Percentiles rank a stretch among this genome's conserved stretches.
Evolutionary conservation across 2,113 vertebrate species (phyloP).

Genomic region (Bolborhynchus lineola): DNA sequence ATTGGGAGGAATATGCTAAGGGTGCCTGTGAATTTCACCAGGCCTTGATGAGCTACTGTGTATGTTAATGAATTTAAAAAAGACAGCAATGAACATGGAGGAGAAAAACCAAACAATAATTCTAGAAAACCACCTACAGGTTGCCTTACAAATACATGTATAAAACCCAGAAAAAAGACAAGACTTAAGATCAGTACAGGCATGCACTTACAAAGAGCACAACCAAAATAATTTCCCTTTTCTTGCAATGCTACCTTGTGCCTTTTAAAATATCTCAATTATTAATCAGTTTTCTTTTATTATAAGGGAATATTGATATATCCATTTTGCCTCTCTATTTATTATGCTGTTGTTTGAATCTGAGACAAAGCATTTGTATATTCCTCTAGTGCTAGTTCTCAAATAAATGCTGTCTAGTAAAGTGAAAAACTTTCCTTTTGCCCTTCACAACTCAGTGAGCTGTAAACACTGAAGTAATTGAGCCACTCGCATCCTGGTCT

Average conservation of each 20-base stretch:
- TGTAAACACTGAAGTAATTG: conserved; percentile 54
- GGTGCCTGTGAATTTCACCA: neutral
- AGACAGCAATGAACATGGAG: neutral
- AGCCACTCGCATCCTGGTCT: conserved; percentile 1
- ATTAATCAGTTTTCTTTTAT: neutral
- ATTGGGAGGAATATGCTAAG: neutral
- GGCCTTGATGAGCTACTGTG: neutral
- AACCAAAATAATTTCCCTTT: neutral
- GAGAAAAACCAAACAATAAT: neutral
- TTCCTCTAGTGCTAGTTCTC: neutral
- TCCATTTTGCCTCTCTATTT: neutral
- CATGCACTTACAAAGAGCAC: neutral
- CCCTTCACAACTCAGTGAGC: conserved; percentile 47
- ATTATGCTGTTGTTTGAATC: conserved; percentile 18
- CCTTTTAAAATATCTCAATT: neutral
- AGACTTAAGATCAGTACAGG: neutral
- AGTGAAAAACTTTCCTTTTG: conserved; percentile 20
- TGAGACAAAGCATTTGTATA: neutral
- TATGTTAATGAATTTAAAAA: neutral
- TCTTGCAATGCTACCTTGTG: neutral
- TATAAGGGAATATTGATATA: neutral
- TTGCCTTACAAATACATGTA: neutral
- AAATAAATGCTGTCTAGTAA: neutral
- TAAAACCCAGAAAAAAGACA: neutral
- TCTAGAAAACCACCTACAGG: neutral